phyloP scores from a whole-genome alignment of 2,888 invertebrate genomes.

The Megalurothrips usitatus region DNA sequence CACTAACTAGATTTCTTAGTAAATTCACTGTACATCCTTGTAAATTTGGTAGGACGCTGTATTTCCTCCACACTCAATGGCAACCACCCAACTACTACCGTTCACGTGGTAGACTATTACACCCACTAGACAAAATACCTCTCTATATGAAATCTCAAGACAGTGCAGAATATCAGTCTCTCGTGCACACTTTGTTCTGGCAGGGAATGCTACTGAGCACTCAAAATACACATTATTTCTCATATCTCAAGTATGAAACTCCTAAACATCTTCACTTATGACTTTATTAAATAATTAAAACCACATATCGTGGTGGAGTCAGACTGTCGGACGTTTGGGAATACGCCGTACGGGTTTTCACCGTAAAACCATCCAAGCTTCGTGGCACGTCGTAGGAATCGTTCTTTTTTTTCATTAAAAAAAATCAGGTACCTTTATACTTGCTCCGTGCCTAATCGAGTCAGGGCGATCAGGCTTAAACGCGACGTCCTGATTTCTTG shows the following conservation, averaged over 20 bases:
- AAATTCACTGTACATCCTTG: background rate
- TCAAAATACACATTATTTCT: background rate
- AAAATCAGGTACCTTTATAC: background rate
- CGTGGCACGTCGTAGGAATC: slow-evolving; percentile 17
- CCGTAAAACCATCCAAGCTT: background rate
- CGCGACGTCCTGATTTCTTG: background rate
- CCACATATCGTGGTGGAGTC: background rate
- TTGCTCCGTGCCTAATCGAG: background rate
- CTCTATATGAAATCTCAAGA: background rate
- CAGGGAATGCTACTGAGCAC: background rate
- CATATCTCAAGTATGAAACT: background rate
- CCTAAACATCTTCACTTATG: background rate
- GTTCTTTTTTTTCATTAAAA: background rate
- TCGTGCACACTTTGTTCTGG: background rate
- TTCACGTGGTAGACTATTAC: background rate
- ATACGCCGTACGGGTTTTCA: background rate
- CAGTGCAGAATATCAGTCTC: background rate
- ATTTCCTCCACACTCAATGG: background rate
- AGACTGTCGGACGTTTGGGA: background rate
- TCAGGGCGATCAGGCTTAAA: background rate
- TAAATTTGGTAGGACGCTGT: slow-evolving; percentile 16
- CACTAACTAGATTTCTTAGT: background rate
- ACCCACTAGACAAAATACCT: background rate
- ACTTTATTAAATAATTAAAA: background rate
- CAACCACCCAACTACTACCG: background rate